These are phyloP conservation scores for Dendrolimus houi DNA, from an alignment of 2,888 invertebrate genomes.

Conservation along the genomic window DNA sequence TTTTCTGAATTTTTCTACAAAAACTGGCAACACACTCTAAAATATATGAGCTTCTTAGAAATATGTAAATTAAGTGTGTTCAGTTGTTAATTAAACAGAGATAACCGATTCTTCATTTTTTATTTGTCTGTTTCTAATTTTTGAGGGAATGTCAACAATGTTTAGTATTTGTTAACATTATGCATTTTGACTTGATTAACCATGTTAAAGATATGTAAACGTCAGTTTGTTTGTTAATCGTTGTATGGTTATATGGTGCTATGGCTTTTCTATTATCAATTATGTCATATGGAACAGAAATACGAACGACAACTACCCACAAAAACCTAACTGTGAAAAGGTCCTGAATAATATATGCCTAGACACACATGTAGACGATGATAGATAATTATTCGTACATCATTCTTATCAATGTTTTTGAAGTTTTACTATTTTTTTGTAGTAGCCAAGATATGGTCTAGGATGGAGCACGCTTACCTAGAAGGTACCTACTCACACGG, in stretches of 20 bases:
- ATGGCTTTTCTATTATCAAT: too few relatives aligned
- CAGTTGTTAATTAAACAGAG: constrained; percentile 66
- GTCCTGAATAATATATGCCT: too few relatives aligned
- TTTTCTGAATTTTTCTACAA: neutral
- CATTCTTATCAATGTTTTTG: too few relatives aligned
- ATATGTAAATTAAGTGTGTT: constrained; percentile 63
- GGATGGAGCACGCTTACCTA: too few relatives aligned
- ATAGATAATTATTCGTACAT: too few relatives aligned
- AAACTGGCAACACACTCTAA: neutral
- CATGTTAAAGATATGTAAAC: neutral
- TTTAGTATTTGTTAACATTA: constrained; percentile 1
- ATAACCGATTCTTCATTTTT: constrained; percentile 50
- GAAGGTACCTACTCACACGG: too few relatives aligned
- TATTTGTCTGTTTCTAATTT: constrained; percentile 60
- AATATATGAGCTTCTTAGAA: constrained; percentile 21
- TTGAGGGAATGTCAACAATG: constrained; percentile 38
- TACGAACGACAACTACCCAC: too few relatives aligned
- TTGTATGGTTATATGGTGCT: neutral
- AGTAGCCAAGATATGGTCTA: too few relatives aligned
- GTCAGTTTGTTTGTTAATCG: neutral
- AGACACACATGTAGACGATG: too few relatives aligned
- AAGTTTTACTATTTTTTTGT: too few relatives aligned
- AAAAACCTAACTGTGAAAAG: too few relatives aligned
- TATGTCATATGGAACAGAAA: too few relatives aligned
- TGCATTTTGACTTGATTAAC: neutral